Percentiles rank a stretch among this genome's conserved stretches.
Conservation (phyloP, 2,113 vertebrate genomes). For the Pelobates fuscus region DNA sequence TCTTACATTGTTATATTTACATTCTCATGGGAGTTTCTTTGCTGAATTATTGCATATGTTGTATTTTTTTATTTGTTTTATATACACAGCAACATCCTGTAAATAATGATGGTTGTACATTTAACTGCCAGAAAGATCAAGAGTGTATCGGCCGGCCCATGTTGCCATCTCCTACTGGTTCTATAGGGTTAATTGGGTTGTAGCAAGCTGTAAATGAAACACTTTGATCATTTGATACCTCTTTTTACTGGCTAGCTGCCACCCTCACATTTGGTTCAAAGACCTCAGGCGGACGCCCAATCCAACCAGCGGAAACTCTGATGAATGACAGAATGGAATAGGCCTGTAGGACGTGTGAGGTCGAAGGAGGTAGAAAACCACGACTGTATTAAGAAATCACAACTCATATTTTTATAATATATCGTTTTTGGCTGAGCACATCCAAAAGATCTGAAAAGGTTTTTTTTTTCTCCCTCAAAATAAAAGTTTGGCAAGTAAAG, state of each 20-base stretch:
- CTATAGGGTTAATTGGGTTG: conserved; percentile 7
- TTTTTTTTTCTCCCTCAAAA: conserved; percentile 21
- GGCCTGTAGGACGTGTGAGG: conserved; percentile 25
- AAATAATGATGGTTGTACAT: too few species aligned
- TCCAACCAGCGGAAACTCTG: conserved; percentile 40
- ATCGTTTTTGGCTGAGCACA: conserved; percentile 34
- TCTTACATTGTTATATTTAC: too few species aligned
- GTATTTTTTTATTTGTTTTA: too few species aligned
- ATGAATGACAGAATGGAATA: conserved; percentile 46
- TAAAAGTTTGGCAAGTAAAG: conserved; percentile 26
- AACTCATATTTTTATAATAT: conserved; percentile 41
- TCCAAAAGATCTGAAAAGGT: conserved; percentile 3
- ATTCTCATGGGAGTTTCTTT: too few species aligned
- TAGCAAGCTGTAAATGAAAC: not conserved
- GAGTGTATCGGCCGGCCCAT: too few species aligned
- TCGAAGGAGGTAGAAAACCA: conserved; percentile 19
- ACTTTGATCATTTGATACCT: conserved; percentile 42
- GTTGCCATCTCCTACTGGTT: not conserved
- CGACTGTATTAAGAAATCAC: conserved; percentile 30
- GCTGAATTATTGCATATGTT: too few species aligned
- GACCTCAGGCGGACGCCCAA: conserved; percentile 1
- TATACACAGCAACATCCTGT: too few species aligned
- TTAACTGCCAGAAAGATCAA: too few species aligned
- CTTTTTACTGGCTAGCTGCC: conserved; percentile 37
- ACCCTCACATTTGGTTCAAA: conserved; percentile 28